phyloP scores from a whole-genome alignment of 2,113 vertebrate species.

The Epinephelus moara region DNA sequence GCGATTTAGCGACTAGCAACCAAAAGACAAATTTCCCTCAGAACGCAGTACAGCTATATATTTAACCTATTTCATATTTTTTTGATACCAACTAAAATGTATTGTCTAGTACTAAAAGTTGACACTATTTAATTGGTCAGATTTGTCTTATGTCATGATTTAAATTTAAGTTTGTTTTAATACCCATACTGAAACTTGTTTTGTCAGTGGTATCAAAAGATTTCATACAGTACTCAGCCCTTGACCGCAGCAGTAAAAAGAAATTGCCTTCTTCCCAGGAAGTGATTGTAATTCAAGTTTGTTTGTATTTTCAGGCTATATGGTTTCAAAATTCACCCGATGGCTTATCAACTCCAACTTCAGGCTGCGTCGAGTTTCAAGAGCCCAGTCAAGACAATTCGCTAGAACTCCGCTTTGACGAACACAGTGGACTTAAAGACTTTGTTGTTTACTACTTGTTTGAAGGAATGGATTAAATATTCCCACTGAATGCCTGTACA shows the following conservation, averaged over 20 bases:
- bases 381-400: conserved; percentile 94
- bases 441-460: conserved; percentile 50
- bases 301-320: conserved; percentile 85
- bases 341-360: conserved; percentile 95
- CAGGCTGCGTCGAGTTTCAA: conserved; percentile 96
- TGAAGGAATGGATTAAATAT: conserved; percentile 41
- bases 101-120: background rate
- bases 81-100: background rate
- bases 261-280: background rate
- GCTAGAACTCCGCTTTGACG: conserved; percentile 70
- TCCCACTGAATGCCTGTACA: conserved; percentile 59
- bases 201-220: background rate
- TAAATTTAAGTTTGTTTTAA: background rate
- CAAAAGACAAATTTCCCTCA: background rate
- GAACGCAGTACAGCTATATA: too few species aligned
- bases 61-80: background rate
- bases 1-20: too few species aligned
- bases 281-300: background rate
- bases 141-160: background rate
- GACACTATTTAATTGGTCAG: background rate
- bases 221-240: background rate
- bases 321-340: conserved; percentile 96
- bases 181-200: background rate
- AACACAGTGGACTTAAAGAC: conserved; percentile 37
- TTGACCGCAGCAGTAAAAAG: background rate